phyloP scores from a whole-genome alignment of 2,888 invertebrate genomes.

The Hydroisotoma schaefferi region DNA sequence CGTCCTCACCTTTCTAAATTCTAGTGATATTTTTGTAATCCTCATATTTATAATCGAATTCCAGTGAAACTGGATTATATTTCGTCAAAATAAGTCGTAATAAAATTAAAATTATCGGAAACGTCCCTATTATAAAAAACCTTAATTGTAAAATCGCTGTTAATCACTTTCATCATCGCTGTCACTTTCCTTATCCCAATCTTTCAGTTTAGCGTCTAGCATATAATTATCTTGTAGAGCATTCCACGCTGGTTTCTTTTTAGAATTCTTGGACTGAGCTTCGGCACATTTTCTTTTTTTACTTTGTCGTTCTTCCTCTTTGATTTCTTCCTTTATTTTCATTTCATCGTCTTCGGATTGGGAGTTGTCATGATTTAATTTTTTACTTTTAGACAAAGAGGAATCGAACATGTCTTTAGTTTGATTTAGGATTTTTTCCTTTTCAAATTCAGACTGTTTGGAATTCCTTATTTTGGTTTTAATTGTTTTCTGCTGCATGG shows the following conservation, averaged over 20 bases:
- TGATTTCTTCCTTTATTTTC: slow-evolving; percentile 24
- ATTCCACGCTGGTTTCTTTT: slow-evolving; percentile 51
- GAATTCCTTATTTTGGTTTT: slow-evolving; percentile 51
- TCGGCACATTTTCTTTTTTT: slow-evolving; percentile 37
- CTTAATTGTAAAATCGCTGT: too few species aligned
- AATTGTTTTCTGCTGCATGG: slow-evolving; percentile 53
- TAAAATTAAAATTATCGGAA: too few species aligned
- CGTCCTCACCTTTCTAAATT: too few species aligned
- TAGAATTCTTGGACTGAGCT: slow-evolving; percentile 49
- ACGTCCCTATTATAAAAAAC: too few species aligned
- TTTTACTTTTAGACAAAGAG: slow-evolving; percentile 31
- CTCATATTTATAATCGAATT: too few species aligned
- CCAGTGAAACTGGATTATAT: too few species aligned
- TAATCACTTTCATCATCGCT: too few species aligned
- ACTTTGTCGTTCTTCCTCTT: slow-evolving; percentile 21
- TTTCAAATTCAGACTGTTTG: slow-evolving; percentile 52
- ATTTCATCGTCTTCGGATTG: slow-evolving; percentile 11
- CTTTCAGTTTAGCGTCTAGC: slow-evolving; percentile 55
- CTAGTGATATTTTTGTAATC: too few species aligned
- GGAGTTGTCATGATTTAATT: background rate
- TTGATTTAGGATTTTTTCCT: slow-evolving; percentile 51
- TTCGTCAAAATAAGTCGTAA: too few species aligned
- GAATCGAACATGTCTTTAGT: slow-evolving; percentile 49
- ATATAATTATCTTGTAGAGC: slow-evolving; percentile 55
- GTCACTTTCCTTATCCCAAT: slow-evolving; percentile 53